Conservation (phyloP, 2,113 vertebrate genomes). For the Cyprinus carpio region DNA sequence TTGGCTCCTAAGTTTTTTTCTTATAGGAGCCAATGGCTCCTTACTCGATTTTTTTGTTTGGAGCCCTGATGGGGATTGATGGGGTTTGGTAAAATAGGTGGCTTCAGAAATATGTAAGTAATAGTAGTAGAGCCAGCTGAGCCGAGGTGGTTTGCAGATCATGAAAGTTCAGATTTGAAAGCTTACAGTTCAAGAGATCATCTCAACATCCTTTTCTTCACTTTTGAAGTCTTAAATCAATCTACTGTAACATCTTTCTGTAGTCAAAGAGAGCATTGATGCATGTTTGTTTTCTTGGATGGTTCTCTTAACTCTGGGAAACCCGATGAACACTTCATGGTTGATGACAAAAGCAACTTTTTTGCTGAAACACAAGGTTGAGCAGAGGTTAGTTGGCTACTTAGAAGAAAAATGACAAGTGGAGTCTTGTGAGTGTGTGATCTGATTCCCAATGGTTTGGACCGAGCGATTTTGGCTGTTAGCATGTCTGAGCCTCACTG, state of each 20-base stretch:
- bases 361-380: slow-evolving; percentile 8
- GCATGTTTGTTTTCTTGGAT: background rate
- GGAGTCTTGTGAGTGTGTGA: background rate
- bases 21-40: no score
- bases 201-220: background rate
- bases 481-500: slow-evolving; percentile 10
- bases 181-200: background rate
- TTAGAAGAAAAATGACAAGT: background rate
- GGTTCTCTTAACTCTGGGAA: background rate
- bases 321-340: background rate
- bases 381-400: slow-evolving; percentile 13
- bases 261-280: background rate
- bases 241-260: slow-evolving; percentile 16
- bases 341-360: slow-evolving; percentile 25
- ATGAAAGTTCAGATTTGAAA: background rate
- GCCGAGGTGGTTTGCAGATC: background rate
- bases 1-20: no score
- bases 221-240: background rate
- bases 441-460: slow-evolving; percentile 9
- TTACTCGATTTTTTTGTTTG: no score
- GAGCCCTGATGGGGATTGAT: background rate
- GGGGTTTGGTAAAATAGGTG: background rate
- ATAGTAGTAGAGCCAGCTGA: background rate
- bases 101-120: background rate
- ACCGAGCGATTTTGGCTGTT: background rate